A percentile compares a stretch with the other conserved stretches of the same genome.
Conservation (phyloP, 2,797 vertebrate genomes). For the Chrysocyon brachyurus region DNA sequence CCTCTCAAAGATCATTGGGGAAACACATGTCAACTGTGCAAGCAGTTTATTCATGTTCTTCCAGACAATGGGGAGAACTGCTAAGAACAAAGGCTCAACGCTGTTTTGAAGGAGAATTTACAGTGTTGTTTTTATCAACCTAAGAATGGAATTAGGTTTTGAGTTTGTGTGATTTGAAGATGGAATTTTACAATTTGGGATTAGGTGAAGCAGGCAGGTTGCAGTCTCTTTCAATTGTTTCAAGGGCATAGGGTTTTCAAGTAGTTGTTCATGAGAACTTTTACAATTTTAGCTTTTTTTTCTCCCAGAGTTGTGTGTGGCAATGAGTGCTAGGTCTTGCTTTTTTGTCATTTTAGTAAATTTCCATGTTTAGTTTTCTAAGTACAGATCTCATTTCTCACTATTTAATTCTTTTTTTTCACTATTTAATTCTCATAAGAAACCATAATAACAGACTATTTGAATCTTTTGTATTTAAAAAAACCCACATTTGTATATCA, state of each 20-base stretch:
- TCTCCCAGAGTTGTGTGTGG: conserved; percentile 11
- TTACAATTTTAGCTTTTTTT: conserved; percentile 14
- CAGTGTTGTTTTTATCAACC: not conserved
- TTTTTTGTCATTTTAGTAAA: conserved; percentile 56
- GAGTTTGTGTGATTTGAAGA: not conserved
- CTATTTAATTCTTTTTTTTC: too few relatives aligned
- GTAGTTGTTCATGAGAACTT: not conserved
- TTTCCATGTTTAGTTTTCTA: conserved; percentile 76
- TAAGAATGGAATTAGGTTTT: conserved; percentile 4
- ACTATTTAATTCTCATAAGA: conserved; percentile 71
- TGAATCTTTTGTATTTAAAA: conserved; percentile 53
- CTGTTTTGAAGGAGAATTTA: conserved; percentile 14
- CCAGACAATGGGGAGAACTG: not conserved
- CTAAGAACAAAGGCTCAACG: not conserved
- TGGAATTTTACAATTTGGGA: not conserved
- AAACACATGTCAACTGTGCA: not conserved
- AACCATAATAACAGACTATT: conserved; percentile 75
- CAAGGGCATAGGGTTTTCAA: not conserved
- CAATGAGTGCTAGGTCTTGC: not conserved
- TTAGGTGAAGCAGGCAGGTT: not conserved
- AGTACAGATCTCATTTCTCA: conserved; percentile 67
- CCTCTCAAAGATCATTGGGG: not conserved
- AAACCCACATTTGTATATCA: conserved; percentile 21
- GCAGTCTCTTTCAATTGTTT: not conserved
- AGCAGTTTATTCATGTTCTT: not conserved